Base-by-base conservation (phyloP, 2,113 vertebrate species). In the Bos indicus region DNA sequence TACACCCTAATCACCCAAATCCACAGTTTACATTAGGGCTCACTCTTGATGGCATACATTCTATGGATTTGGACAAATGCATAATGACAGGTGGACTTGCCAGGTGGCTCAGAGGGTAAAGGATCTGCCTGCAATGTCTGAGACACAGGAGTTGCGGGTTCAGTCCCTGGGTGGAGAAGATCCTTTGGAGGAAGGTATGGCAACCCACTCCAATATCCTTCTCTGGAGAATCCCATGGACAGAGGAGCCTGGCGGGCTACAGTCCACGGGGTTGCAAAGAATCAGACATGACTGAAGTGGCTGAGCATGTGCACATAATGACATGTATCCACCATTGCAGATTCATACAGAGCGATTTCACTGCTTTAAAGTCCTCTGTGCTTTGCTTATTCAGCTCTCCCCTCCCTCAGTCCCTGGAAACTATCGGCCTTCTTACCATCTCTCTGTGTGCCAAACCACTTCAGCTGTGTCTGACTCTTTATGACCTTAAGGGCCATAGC, bases 221-320 rank as follows among this genome's bases (percentile, higher is more conserved):
- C 11, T 7, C 40, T 77, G 12, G 23, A 77, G 71, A 77, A 14
- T 43, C 12, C 71, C 71, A 43, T 26, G 71, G 40, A 43, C 71
- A 77, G 40, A 77, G 71, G 71, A 77, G 71, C 71, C 71, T 15
- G 71, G 21, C 2, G 1, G 71, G 40, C 40, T 43, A 77, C 40
- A 77, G 40, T 43, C 26, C 71, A 43, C 0, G 0, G 71, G 11
- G 40, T 43, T 3, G 0, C 23, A 77, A 77, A 43, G 71, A 77
- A 26, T 77, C 40, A 77, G 40, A 43, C 40, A 43, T 5, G 23
- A 7, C 40, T 43, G 23, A 43, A 43, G 71, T 7, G 71, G 26
- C 40, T 14, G 23, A 77, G 12, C 12, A 77, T 25, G 40, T 7
- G 7, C 13, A 0, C 40, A 43, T 30, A 15, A 40, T 23, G n/a